These are phyloP conservation scores for Ferrisia virgata DNA, from an alignment of 2,888 invertebrate species.

Conservation along the genomic window DNA sequence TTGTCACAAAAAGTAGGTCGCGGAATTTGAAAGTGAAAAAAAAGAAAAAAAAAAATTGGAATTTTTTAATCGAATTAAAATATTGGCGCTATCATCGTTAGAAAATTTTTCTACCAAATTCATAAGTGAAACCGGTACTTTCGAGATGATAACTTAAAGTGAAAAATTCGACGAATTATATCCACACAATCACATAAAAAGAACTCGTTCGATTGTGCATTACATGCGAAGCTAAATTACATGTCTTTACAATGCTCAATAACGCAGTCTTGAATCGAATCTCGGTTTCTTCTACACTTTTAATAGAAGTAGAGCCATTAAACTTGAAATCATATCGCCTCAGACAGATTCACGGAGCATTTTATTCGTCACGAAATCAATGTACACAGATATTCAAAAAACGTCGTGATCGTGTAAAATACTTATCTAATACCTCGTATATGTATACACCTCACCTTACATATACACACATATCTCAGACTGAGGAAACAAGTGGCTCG, in stretches of 20 bases:
- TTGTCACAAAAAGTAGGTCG: neutral
- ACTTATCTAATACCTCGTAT: neutral
- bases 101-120: too few relatives aligned
- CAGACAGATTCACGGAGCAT: neutral
- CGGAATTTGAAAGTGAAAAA: neutral
- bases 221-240: too few relatives aligned
- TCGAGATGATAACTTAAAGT: too few relatives aligned
- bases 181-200: too few relatives aligned
- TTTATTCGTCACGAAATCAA: neutral
- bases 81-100: too few relatives aligned
- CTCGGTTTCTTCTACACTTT: neutral
- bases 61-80: neutral
- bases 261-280: too few relatives aligned
- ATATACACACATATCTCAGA: neutral
- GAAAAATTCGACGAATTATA: too few relatives aligned
- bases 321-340: neutral
- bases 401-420: slow-evolving; percentile 11
- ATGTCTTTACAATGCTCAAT: too few relatives aligned
- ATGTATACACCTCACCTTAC: neutral
- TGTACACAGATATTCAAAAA: neutral
- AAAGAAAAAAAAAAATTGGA: neutral
- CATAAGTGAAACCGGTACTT: too few relatives aligned
- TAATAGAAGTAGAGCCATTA: neutral
- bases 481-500: neutral
- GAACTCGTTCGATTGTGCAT: too few relatives aligned